phyloP scores from a whole-genome alignment of 2,113 vertebrate genomes.

The Hyperoodon ampullatus region DNA sequence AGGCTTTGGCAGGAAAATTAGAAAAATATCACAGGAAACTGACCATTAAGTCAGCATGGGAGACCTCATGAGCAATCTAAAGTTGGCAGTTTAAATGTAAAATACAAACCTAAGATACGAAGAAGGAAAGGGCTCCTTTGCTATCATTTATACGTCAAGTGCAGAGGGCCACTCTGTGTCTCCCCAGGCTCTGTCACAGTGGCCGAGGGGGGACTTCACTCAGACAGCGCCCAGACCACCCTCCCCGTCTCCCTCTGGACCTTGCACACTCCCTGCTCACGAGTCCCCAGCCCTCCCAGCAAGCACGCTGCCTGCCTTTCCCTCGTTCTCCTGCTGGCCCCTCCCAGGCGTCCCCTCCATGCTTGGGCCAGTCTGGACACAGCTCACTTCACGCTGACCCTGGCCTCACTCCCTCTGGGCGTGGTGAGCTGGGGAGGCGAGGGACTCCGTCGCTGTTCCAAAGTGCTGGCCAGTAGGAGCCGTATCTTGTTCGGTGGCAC shows the following conservation, averaged over 20 bases:
- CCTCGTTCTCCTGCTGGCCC: too few relatives aligned
- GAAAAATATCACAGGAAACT: slow-evolving; percentile 63
- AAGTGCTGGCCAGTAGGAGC: accelerated
- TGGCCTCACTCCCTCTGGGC: not conserved
- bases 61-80: not conserved
- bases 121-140: not conserved
- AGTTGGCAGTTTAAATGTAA: not conserved
- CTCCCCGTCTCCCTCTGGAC: not conserved
- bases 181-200: not conserved
- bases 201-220: not conserved
- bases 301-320: not conserved
- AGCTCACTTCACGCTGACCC: not conserved
- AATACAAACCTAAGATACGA: not conserved
- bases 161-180: not conserved
- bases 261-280: not conserved
- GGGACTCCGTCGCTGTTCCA: not conserved
- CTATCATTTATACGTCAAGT: not conserved
- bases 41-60: not conserved
- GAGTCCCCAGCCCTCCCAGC: too few relatives aligned
- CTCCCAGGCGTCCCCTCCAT: accelerated
- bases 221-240: not conserved
- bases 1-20: slow-evolving; percentile 66
- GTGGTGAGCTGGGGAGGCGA: accelerated
- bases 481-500: accelerated
- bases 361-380: accelerated